Evolutionary conservation across 2,113 vertebrate genomes (phyloP).

Genomic region (Syngnathus typhle): DNA sequence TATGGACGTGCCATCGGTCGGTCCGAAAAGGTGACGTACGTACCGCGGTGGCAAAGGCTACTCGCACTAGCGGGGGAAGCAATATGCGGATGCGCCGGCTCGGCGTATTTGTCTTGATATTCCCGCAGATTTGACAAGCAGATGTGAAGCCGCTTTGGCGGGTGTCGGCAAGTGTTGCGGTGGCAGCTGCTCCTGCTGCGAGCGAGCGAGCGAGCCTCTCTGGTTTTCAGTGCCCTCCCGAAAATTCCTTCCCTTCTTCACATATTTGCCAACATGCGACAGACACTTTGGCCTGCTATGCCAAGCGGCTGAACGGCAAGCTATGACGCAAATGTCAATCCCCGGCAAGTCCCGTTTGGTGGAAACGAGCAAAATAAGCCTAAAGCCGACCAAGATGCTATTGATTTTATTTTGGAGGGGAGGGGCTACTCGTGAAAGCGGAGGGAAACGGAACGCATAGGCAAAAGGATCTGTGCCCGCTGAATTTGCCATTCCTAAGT

Average conservation of each 20-base stretch:
- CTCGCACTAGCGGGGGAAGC: not conserved
- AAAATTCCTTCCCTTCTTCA: not conserved
- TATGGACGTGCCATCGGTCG: not conserved
- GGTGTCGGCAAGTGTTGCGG: not conserved
- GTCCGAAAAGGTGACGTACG: not conserved
- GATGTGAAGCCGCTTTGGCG: not conserved
- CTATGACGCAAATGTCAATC: too few relatives aligned
- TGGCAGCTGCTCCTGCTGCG: not conserved
- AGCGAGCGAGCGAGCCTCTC: not conserved
- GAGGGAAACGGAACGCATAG: too few relatives aligned
- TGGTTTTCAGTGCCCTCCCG: not conserved
- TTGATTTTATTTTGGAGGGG: too few relatives aligned
- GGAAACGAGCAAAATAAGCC: too few relatives aligned
- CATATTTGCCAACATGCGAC: not conserved
- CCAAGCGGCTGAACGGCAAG: too few relatives aligned
- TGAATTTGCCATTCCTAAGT: too few relatives aligned
- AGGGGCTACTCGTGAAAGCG: too few relatives aligned
- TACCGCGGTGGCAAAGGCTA: not conserved
- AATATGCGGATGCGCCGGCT: not conserved
- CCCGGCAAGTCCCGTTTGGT: too few relatives aligned
- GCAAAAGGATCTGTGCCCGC: too few relatives aligned
- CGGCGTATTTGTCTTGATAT: constrained; percentile 6
- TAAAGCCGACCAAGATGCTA: not conserved
- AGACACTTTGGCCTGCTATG: not conserved
- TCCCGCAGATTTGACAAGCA: constrained; percentile 5